These are phyloP conservation scores for Tineola bisselliella DNA, from an alignment of 2,888 invertebrate genomes.

Conservation along the genomic window DNA sequence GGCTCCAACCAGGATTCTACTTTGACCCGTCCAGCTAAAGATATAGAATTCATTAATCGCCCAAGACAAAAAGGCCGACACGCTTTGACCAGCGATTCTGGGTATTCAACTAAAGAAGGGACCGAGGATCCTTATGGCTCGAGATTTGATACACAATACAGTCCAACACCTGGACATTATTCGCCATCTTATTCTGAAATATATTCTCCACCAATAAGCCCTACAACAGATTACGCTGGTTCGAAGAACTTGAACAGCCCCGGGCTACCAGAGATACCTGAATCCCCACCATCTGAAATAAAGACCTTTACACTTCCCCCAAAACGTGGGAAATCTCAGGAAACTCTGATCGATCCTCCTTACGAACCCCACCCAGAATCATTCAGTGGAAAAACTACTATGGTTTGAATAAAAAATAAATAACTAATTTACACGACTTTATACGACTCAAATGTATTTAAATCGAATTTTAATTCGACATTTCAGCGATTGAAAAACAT, in stretches of 20 bases:
- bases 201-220: constrained; percentile 59
- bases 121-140: constrained; percentile 54
- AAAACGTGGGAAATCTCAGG: constrained; percentile 50
- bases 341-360: constrained; percentile 57
- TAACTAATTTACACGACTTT: neutral
- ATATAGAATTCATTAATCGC: constrained; percentile 69
- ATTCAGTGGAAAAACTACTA: constrained; percentile 55
- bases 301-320: constrained; percentile 56
- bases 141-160: constrained; percentile 48
- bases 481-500: no score
- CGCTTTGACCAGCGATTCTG: constrained; percentile 60
- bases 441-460: no score
- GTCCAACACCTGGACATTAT: constrained; percentile 51
- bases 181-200: constrained; percentile 63
- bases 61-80: constrained; percentile 70
- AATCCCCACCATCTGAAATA: constrained; percentile 50
- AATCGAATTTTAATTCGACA: no score
- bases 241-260: constrained; percentile 49
- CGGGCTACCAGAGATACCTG: constrained; percentile 38
- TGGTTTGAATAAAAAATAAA: constrained; percentile 36
- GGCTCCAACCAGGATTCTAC: constrained; percentile 68
- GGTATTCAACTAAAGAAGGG: constrained; percentile 48
- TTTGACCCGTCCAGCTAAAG: constrained; percentile 67
- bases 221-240: constrained; percentile 46
- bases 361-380: constrained; percentile 29